Percentiles rank a stretch among this genome's conserved stretches.
phyloP scores from a whole-genome alignment of 2,888 invertebrate species.

The Athalia cordata region DNA sequence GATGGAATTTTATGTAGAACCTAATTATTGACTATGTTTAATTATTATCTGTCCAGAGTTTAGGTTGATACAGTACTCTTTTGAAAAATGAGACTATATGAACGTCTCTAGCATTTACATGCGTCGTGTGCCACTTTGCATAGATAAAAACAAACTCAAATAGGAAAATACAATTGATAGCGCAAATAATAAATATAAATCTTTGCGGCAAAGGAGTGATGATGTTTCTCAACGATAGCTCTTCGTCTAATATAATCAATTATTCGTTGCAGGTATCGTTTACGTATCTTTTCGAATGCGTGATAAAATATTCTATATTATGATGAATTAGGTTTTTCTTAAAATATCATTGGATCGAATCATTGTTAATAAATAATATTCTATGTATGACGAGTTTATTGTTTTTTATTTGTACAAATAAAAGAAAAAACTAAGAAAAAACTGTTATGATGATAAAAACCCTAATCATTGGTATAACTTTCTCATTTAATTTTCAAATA shows the following conservation, averaged over 20 bases:
- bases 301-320: slow-evolving; percentile 22
- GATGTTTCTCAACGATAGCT: not conserved
- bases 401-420: slow-evolving; percentile 42
- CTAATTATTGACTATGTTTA: no score
- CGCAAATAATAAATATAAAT: not conserved
- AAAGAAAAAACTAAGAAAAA: slow-evolving; percentile 13
- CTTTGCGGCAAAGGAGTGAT: no score
- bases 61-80: no score
- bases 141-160: not conserved
- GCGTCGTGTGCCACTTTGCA: slow-evolving; percentile 20
- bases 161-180: not conserved
- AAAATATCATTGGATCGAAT: slow-evolving; percentile 10
- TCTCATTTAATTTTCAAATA: not conserved
- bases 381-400: slow-evolving; percentile 29
- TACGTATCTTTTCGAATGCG: not conserved
- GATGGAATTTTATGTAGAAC: no score
- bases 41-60: no score
- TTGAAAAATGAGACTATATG: not conserved
- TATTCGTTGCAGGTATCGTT: no score
- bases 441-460: not conserved
- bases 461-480: not conserved
- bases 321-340: not conserved
- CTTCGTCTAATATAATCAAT: not conserved
- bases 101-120: not conserved
- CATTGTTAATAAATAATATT: slow-evolving; percentile 34